Evolutionary conservation across 2,797 vertebrate species (phyloP).

Genomic region (Parauchenoglanis ngamensis): DNA sequence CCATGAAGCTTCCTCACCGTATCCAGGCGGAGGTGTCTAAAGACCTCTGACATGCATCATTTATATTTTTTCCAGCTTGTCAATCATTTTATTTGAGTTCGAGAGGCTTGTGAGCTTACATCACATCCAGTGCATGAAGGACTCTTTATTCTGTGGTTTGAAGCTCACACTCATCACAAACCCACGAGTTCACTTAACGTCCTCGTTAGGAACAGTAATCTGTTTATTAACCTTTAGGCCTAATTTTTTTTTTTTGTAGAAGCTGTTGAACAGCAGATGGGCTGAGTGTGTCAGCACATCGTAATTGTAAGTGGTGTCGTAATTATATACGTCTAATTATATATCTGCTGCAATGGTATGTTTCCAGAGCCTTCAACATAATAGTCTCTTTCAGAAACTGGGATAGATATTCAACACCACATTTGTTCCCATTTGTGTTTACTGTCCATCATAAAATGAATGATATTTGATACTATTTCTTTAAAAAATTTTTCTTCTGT

Average conservation of each 20-base stretch:
- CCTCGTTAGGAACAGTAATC: neutral
- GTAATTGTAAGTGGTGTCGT: neutral
- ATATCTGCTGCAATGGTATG: neutral
- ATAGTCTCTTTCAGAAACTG: neutral
- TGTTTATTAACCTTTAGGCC: neutral
- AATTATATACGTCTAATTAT: neutral
- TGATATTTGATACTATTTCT: neutral
- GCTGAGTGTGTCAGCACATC: neutral
- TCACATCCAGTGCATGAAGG: neutral
- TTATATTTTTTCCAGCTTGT: neutral
- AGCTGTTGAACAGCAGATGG: slow-evolving; percentile 1
- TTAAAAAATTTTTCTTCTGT: neutral
- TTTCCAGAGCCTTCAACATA: neutral
- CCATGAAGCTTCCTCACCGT: neutral
- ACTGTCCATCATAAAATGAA: neutral
- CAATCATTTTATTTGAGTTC: neutral
- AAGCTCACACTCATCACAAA: neutral
- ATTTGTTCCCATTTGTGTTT: neutral
- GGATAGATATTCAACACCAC: neutral
- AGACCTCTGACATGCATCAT: neutral
- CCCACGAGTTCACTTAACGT: neutral
- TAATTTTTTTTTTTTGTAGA: neutral
- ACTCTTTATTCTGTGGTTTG: neutral
- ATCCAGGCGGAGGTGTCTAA: neutral
- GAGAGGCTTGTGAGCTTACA: neutral